These are phyloP conservation scores for Lampris megalopsis DNA, from an alignment of 2,113 vertebrate species.

Conservation along the genomic window DNA sequence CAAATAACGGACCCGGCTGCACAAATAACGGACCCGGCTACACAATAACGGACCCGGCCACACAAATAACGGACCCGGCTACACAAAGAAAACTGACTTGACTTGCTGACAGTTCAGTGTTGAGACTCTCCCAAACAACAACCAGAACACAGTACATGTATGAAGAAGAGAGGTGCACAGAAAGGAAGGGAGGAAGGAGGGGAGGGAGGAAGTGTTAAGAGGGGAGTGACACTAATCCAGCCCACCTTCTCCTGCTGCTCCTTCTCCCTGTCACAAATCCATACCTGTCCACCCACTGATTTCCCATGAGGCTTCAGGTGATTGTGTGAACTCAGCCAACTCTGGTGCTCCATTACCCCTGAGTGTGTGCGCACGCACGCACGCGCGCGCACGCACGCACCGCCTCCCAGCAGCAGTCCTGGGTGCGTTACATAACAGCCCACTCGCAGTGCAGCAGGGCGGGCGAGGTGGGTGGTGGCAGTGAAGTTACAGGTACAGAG, in stretches of 20 bases:
- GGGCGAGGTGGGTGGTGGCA: conserved; percentile 31
- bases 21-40: too few relatives aligned
- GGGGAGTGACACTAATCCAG: conserved; percentile 43
- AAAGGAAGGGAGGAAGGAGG: conserved; percentile 16
- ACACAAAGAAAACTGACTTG: too few relatives aligned
- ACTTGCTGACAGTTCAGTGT: too few relatives aligned
- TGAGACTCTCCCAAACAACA: conserved; percentile 4
- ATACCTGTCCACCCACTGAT: conserved; percentile 73
- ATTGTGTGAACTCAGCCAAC: conserved; percentile 61
- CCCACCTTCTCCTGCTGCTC: conserved; percentile 26
- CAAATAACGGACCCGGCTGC: too few relatives aligned
- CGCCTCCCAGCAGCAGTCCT: not conserved
- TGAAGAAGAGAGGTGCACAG: conserved; percentile 18
- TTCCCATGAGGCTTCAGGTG: conserved; percentile 68
- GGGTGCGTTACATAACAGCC: conserved; percentile 38
- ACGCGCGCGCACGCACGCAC: conserved; percentile 13
- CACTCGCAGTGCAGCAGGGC: conserved; percentile 33
- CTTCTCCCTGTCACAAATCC: conserved; percentile 57
- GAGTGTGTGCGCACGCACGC: not conserved
- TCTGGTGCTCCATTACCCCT: conserved; percentile 31
- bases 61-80: too few relatives aligned
- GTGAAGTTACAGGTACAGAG: conserved; percentile 18
- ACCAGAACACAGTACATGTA: not conserved
- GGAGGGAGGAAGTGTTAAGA: not conserved
- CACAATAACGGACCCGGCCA: too few relatives aligned